These are phyloP conservation scores for Hiodon alosoides DNA, from an alignment of 2,113 vertebrate genomes.

Conservation along the genomic window DNA sequence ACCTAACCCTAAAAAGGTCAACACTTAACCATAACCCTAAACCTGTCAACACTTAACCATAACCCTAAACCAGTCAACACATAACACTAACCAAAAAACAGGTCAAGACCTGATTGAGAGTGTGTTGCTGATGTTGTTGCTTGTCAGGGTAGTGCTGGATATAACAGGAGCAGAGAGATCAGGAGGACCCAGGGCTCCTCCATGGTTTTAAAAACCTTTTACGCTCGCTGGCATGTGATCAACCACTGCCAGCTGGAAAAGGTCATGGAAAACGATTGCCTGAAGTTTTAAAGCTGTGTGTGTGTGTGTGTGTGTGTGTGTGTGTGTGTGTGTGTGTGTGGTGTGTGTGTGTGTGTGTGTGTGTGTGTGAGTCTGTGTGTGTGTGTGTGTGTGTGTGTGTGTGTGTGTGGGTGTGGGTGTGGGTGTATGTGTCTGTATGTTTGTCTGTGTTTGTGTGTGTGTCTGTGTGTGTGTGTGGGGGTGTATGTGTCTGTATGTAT, in stretches of 20 bases:
- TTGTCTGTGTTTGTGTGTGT: no score
- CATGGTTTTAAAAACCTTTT: not conserved
- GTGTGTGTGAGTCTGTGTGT: not conserved
- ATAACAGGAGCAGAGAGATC: not conserved
- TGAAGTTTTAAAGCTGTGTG: not conserved
- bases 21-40: no score
- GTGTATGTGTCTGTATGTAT: no score
- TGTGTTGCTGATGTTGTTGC: not conserved
- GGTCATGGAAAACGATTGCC: not conserved
- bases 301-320: not conserved
- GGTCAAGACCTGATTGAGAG: not conserved
- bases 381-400: not conserved
- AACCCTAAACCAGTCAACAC: no score
- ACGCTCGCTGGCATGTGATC: not conserved
- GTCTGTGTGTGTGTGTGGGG: not conserved
- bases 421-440: no score
- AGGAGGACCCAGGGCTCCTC: not conserved
- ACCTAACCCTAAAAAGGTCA: no score
- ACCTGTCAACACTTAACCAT: no score
- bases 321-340: conserved; percentile 8
- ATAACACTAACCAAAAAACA: no score
- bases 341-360: no score
- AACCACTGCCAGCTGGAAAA: not conserved
- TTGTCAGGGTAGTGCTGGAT: not conserved
- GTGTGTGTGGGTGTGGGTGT: no score